Conservation (phyloP, 2,888 invertebrate genomes). For the Peribatodes rhomboidaria region DNA sequence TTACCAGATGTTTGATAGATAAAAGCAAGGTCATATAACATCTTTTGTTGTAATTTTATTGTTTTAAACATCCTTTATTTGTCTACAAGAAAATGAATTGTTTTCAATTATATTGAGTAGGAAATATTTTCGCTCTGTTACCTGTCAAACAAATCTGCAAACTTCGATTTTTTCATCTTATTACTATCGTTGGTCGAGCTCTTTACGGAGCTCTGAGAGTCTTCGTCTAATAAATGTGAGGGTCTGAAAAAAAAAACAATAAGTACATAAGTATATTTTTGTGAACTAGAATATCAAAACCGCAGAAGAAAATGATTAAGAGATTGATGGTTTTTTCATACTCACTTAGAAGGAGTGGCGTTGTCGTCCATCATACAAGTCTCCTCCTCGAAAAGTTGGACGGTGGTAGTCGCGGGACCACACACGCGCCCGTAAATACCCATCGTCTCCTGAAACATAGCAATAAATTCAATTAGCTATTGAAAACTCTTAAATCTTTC, state of each 20-base stretch:
- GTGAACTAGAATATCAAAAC: neutral
- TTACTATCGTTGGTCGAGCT: conserved; percentile 90
- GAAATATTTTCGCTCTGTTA: conserved; percentile 47
- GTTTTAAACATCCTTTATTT: neutral
- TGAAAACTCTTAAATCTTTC: too few species aligned
- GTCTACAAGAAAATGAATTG: too few species aligned
- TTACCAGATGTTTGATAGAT: neutral
- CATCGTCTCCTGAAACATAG: conserved; percentile 75
- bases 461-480: neutral
- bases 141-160: conserved; percentile 83
- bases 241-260: conserved; percentile 64
- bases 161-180: conserved; percentile 79
- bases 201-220: conserved; percentile 93
- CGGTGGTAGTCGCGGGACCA: conserved; percentile 81
- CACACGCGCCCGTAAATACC: conserved; percentile 83
- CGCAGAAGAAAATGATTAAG: too few species aligned
- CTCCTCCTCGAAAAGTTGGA: conserved; percentile 90
- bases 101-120: too few species aligned
- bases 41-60: neutral
- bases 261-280: neutral
- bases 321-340: conserved; percentile 35
- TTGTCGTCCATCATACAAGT: conserved; percentile 92
- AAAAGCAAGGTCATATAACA: neutral
- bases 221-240: conserved; percentile 88
- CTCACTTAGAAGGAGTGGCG: conserved; percentile 82